phyloP scores from a whole-genome alignment of 2,797 vertebrate genomes.

The Anniella stebbinsi region DNA sequence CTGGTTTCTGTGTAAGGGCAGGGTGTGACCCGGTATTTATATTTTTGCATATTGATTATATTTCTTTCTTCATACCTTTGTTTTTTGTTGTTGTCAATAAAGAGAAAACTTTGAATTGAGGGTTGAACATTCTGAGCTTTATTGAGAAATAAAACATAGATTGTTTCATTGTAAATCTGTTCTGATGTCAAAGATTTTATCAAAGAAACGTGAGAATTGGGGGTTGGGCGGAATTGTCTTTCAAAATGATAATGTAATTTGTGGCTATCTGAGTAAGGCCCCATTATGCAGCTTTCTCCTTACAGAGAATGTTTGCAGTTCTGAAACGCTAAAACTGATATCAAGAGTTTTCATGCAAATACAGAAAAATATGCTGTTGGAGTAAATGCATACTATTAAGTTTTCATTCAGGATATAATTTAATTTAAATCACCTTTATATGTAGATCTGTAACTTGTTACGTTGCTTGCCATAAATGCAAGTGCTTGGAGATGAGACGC shows the following conservation, averaged over 20 bases:
- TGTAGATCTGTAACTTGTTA: neutral
- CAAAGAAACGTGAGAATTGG: neutral
- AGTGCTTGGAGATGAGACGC: neutral
- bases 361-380: neutral
- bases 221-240: slow-evolving; percentile 1
- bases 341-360: neutral
- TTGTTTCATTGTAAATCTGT: slow-evolving; percentile 9
- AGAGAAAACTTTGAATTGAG: slow-evolving; percentile 13
- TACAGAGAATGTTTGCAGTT: neutral
- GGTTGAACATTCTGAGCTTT: slow-evolving; percentile 8
- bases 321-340: neutral
- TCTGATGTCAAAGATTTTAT: slow-evolving; percentile 17
- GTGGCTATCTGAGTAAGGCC: neutral
- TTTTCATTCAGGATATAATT: neutral
- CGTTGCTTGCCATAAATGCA: neutral
- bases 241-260: neutral
- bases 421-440: neutral
- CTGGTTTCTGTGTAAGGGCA: neutral
- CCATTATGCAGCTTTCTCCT: neutral
- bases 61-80: slow-evolving; percentile 11
- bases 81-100: slow-evolving; percentile 9
- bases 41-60: slow-evolving; percentile 29
- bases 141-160: slow-evolving; percentile 1
- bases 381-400: neutral
- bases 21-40: neutral